Conservation (phyloP, 2,113 vertebrate genomes). For the Microtus richardsoni region DNA sequence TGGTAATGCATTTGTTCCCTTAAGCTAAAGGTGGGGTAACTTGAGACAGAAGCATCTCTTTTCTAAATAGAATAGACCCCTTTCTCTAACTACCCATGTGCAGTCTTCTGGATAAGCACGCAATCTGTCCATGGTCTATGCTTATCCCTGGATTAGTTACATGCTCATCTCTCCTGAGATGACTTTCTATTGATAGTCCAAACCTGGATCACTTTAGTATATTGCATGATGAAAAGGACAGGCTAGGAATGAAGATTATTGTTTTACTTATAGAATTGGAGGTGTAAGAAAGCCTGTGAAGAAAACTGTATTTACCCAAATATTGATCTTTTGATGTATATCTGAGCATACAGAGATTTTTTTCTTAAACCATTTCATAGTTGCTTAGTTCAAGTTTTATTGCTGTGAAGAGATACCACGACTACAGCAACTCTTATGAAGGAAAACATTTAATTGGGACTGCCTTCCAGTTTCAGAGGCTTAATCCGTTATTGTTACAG, state of each 20-base stretch:
- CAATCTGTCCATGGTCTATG: not conserved
- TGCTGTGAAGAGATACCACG: not conserved
- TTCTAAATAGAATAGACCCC: not conserved
- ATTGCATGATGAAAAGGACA: not conserved
- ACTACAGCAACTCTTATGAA: not conserved
- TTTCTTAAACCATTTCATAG: slow-evolving; percentile 2
- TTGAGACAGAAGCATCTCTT: not conserved
- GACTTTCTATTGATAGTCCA: not conserved
- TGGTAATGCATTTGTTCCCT: not conserved
- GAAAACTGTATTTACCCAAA: not conserved
- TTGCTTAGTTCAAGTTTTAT: not conserved
- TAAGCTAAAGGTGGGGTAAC: not conserved
- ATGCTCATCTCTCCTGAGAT: not conserved
- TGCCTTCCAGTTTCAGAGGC: not conserved
- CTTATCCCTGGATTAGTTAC: not conserved
- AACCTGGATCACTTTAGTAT: not conserved
- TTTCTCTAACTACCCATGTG: not conserved
- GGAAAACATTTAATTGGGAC: not conserved
- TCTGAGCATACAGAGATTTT: not conserved
- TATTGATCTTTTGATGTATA: not conserved
- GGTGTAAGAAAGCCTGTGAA: not conserved
- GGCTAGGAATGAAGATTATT: not conserved
- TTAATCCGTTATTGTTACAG: not conserved
- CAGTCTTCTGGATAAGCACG: not conserved
- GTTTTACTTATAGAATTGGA: not conserved